Conservation (phyloP, 2,888 invertebrate species). For the Loripinus fragilis region DNA sequence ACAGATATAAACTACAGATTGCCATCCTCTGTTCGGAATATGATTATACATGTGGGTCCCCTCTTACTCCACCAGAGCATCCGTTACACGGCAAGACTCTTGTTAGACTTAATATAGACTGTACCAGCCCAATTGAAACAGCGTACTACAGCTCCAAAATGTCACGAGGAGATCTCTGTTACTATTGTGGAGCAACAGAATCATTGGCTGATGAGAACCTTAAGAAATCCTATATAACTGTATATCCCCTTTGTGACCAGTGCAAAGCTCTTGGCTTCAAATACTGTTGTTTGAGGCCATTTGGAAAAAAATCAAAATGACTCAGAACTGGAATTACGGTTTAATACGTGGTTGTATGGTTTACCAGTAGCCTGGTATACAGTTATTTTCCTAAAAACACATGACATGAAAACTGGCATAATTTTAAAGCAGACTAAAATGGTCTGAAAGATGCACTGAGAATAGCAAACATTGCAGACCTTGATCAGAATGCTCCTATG, state of each 20-base stretch:
- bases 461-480: too few relatives aligned
- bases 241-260: slow-evolving; percentile 10
- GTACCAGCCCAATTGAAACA: too few relatives aligned
- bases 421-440: too few relatives aligned
- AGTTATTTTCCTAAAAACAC: too few relatives aligned
- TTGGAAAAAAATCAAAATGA: too few relatives aligned
- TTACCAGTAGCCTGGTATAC: too few relatives aligned
- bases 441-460: too few relatives aligned
- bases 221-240: slow-evolving; percentile 3
- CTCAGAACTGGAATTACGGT: too few relatives aligned
- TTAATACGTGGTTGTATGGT: too few relatives aligned
- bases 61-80: not conserved
- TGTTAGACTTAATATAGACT: too few relatives aligned
- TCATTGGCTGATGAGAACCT: not conserved
- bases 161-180: not conserved
- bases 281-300: not conserved
- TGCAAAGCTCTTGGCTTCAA: not conserved
- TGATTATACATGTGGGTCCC: slow-evolving; percentile 3
- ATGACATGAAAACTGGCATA: too few relatives aligned
- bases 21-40: not conserved
- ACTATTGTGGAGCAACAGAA: not conserved
- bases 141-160: slow-evolving; percentile 6
- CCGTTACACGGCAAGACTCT: slow-evolving; percentile 2
- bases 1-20: not conserved
- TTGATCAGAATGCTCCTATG: too few relatives aligned